Conservation (phyloP, 1,140 invertebrate species). For the Sycophila sp. region DNA sequence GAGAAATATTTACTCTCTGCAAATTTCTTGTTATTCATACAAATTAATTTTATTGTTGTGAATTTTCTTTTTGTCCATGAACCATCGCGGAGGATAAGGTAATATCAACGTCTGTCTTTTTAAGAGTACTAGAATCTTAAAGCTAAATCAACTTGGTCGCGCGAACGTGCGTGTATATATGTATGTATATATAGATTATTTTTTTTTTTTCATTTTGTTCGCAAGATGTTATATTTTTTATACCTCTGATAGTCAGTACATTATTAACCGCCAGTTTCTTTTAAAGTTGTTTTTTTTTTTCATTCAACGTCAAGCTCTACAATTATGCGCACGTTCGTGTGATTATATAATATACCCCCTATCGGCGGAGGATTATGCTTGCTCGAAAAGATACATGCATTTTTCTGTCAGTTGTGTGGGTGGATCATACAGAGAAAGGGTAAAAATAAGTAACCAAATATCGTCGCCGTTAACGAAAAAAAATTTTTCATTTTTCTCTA, state of each 20-base stretch:
- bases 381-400: slow-evolving; percentile 14
- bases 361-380: slow-evolving; percentile 23
- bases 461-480: no score
- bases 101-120: slow-evolving; percentile 45
- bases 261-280: background rate
- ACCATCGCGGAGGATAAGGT: slow-evolving; percentile 48
- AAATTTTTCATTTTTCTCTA: no score
- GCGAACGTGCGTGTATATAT: slow-evolving; percentile 23
- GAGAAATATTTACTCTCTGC: no score
- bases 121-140: slow-evolving; percentile 54
- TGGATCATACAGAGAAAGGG: no score
- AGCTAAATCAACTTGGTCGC: slow-evolving; percentile 45
- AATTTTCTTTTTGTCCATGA: slow-evolving; percentile 27
- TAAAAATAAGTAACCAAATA: no score
- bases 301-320: slow-evolving; percentile 14
- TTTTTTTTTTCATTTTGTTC: background rate
- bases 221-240: slow-evolving; percentile 12
- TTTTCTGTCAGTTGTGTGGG: no score
- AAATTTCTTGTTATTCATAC: no score
- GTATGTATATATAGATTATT: background rate
- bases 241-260: slow-evolving; percentile 22
- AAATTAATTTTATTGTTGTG: background rate
- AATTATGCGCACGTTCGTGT: slow-evolving; percentile 29
- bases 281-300: slow-evolving; percentile 9
- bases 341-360: slow-evolving; percentile 24